Base-by-base conservation (phyloP, 2,113 vertebrate species). In the Pycnonotus jocosus region DNA sequence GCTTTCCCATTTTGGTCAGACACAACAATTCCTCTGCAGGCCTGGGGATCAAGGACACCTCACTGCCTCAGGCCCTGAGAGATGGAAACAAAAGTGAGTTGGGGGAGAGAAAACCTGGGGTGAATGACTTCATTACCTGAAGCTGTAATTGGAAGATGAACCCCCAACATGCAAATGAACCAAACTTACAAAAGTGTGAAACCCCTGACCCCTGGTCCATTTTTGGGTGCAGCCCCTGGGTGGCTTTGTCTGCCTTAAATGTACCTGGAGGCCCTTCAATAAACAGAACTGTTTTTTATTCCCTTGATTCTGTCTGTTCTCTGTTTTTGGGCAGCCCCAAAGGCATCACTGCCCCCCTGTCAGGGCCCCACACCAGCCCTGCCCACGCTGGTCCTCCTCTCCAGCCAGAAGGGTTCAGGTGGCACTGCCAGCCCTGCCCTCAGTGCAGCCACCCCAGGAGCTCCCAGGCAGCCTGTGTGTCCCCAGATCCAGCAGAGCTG, bases 121-220 rank as follows among this genome's bases (percentile, higher is more conserved):
- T n/a, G 13, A 13, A 78, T 51, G 5, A 13, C 31, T 78, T 42
- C 37, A 64, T 42, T 64, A 14, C 8, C 58, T 78, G 47, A 10
- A 42, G 31, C 37, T 64, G 23, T 2, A n/a, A n/a, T 11, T 64
- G 37, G 14, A 6, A n/a, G 14, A 42, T 64, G 0, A 9, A 42
- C 24, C 30, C 44, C 14, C 37, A 42, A n/a, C n/a, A 2, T 62
- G 37, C 14, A 51, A 62, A 40, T 12, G 17, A 13, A 0, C 10
- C 30, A 51, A 78, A 40, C 3, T 40, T 15, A 40, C 8, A 7
- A 50, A 62, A 62, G 22, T 33, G 28, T 48, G 44, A 3, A 31
- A 31, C 21, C 7, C 0, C 0, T 31, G 42, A 31, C 1, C 27
- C 2, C 0, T 24, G 0, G 3, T 62, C 35, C 57, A 50, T 62